Conservation (phyloP, 2,888 invertebrate species). For the Epirrhoe alternata region DNA sequence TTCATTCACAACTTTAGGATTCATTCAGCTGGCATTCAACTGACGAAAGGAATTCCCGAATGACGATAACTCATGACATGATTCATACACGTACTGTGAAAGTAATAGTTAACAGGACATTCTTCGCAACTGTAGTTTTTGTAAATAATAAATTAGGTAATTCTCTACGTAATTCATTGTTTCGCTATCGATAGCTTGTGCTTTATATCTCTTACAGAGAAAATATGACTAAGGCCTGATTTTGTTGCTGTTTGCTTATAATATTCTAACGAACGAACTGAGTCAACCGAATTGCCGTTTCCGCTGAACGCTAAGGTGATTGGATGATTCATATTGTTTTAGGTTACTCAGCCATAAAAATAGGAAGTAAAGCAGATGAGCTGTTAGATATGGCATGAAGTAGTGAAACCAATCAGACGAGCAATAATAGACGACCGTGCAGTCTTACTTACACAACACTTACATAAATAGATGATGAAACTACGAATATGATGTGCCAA, state of each 20-base stretch:
- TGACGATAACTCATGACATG: constrained; percentile 44
- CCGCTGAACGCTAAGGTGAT: constrained; percentile 50
- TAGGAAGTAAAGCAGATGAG: constrained; percentile 24
- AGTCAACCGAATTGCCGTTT: constrained; percentile 59
- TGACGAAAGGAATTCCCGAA: constrained; percentile 49
- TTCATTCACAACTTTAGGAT: constrained; percentile 39
- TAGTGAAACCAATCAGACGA: constrained; percentile 31
- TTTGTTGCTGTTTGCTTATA: constrained; percentile 25
- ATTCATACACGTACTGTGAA: constrained; percentile 40
- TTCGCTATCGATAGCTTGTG: constrained; percentile 14
- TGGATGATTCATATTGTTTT: constrained; percentile 35
- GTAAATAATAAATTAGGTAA: neutral
- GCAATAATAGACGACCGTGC: constrained; percentile 56
- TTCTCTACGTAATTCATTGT: constrained; percentile 8
- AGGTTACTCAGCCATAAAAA: constrained; percentile 18
- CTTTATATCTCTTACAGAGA: constrained; percentile 13
- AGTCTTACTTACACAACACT: constrained; percentile 74
- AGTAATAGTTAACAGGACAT: constrained; percentile 36
- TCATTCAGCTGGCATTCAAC: constrained; percentile 32
- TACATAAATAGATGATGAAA: constrained; percentile 77
- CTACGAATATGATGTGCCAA: constrained; percentile 65
- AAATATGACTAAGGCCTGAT: constrained; percentile 38
- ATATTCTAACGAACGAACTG: constrained; percentile 56
- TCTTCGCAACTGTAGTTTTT: constrained; percentile 11
- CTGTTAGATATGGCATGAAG: constrained; percentile 7